Conservation (phyloP, 64 coral and sea anemone genomes). For the Montipora capricornis region DNA sequence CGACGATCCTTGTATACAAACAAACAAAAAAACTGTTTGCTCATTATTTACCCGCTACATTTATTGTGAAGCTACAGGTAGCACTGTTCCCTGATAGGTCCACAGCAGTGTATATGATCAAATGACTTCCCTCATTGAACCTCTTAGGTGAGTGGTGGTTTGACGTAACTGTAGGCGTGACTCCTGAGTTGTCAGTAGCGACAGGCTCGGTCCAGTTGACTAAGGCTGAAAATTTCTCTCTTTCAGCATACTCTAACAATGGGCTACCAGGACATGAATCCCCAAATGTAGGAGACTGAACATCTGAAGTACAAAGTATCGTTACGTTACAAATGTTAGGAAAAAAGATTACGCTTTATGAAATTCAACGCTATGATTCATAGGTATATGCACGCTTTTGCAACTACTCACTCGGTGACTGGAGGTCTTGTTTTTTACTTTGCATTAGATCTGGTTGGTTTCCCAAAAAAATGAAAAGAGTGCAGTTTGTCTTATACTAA, state of each 20-base stretch:
- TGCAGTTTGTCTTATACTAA: too few species aligned
- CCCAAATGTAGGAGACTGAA: conserved; percentile 1
- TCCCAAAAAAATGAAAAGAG: too few species aligned
- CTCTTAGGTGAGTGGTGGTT: neutral
- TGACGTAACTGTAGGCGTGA: neutral
- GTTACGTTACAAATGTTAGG: too few species aligned
- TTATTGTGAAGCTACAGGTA: conserved; percentile 19
- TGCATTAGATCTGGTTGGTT: too few species aligned
- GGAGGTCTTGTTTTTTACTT: too few species aligned
- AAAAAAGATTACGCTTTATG: too few species aligned
- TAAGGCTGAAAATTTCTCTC: neutral
- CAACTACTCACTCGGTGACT: too few species aligned
- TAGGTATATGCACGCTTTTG: too few species aligned
- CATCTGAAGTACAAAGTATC: neutral
- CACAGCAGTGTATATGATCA: conserved; percentile 36
- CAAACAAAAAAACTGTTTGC: too few species aligned
- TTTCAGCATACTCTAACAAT: neutral
- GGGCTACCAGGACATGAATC: neutral
- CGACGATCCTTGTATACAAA: too few species aligned
- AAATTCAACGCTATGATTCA: too few species aligned
- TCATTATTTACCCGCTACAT: conserved; percentile 5
- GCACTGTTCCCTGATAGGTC: conserved; percentile 34
- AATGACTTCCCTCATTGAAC: conserved; percentile 5
- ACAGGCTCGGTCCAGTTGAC: conserved; percentile 51
- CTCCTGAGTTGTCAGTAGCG: conserved; percentile 52